Percentiles rank a stretch among this genome's conserved stretches.
Conservation (phyloP, 2,113 vertebrate species). For the Podarcis raffonei region DNA sequence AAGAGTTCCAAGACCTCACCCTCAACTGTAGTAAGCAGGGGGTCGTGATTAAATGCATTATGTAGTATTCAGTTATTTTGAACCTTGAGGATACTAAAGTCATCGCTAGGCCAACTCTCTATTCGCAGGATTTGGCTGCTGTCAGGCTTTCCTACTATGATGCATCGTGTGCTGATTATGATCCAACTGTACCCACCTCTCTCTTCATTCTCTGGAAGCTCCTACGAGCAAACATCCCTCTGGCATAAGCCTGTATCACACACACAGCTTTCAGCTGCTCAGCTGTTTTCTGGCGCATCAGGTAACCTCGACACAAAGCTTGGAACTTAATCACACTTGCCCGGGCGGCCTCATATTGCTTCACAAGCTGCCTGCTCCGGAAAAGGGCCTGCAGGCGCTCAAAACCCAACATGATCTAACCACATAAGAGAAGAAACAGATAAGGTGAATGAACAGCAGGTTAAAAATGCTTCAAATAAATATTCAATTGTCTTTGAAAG, state of each 20-base stretch:
- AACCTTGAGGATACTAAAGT: not conserved
- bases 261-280: constrained; percentile 79
- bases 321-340: constrained; percentile 77
- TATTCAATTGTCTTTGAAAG: too few relatives aligned
- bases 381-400: constrained; percentile 88
- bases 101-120: not conserved
- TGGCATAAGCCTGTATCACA: constrained; percentile 85
- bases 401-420: constrained; percentile 86
- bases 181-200: constrained; percentile 67
- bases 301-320: constrained; percentile 78
- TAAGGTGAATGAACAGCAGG: not conserved
- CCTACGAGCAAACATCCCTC: constrained; percentile 82
- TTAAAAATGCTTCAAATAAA: too few relatives aligned
- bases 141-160: not conserved
- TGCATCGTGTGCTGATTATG: not conserved
- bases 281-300: constrained; percentile 78
- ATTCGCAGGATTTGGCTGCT: not conserved
- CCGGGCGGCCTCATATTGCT: constrained; percentile 76
- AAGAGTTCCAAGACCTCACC: not conserved
- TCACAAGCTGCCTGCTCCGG: constrained; percentile 77
- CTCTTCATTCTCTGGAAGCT: constrained; percentile 70
- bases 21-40: not conserved
- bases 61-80: not conserved
- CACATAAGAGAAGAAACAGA: not conserved
- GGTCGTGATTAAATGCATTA: not conserved